Percentiles rank a stretch among this genome's conserved stretches.
phyloP scores from a whole-genome alignment of 2,888 invertebrate genomes.

The Caenorhabditis wallacei region DNA sequence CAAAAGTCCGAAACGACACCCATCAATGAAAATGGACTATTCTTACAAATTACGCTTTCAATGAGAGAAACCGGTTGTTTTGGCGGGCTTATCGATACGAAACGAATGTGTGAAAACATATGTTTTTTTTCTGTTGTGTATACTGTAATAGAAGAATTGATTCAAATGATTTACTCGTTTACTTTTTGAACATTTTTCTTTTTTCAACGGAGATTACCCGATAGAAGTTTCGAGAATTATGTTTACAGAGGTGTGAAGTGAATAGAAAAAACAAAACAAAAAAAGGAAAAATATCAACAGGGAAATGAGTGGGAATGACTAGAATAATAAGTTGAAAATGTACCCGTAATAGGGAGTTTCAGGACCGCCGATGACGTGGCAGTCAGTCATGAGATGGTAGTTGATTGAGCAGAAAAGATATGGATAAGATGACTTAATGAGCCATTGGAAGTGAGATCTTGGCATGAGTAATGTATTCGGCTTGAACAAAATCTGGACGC shows the following conservation, averaged over 20 bases:
- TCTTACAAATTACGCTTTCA: conserved; percentile 18
- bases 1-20: conserved; percentile 11
- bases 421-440: conserved; percentile 36
- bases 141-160: conserved; percentile 7
- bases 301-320: conserved; percentile 30
- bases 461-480: conserved; percentile 61
- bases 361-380: conserved; percentile 56
- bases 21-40: conserved; percentile 4
- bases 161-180: conserved; percentile 51
- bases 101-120: conserved; percentile 10
- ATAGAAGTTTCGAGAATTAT: conserved; percentile 51
- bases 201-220: conserved; percentile 45
- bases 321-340: conserved; percentile 39
- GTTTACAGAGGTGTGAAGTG: conserved; percentile 51
- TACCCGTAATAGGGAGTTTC: conserved; percentile 55
- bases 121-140: conserved; percentile 1
- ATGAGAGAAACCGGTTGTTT: not conserved
- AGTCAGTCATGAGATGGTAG: conserved; percentile 58
- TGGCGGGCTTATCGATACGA: not conserved
- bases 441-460: conserved; percentile 62
- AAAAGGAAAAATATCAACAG: conserved; percentile 23
- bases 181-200: conserved; percentile 42
- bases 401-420: conserved; percentile 14
- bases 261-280: conserved; percentile 12
- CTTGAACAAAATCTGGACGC: conserved; percentile 45